Evolutionary conservation across 2,888 invertebrate species (phyloP).

Genomic region (Capitulum mitella): DNA sequence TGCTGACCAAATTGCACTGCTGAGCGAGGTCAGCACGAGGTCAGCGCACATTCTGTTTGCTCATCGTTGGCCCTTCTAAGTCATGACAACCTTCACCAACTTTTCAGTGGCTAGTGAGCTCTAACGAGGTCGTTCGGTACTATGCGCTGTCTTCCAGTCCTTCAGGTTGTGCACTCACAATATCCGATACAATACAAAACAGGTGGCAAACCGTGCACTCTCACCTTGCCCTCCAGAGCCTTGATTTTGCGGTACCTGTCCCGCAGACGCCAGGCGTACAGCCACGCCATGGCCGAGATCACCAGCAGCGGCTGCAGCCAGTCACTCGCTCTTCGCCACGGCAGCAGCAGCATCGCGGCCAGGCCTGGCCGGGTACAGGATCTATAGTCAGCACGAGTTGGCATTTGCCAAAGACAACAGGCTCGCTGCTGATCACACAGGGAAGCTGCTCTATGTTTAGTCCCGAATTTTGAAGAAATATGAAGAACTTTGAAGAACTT

Average conservation of each 20-base stretch:
- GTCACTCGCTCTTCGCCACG: background rate
- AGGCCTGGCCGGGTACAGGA: background rate
- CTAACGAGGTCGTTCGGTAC: background rate
- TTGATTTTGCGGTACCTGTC: background rate
- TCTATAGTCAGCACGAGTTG: too few species aligned
- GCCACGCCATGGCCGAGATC: background rate
- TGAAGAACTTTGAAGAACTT: too few species aligned
- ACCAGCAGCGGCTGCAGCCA: background rate
- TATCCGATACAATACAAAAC: too few species aligned
- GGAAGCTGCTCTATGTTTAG: too few species aligned
- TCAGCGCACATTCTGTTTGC: background rate
- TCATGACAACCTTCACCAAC: background rate
- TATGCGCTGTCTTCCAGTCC: background rate
- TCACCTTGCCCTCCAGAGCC: background rate
- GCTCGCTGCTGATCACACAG: too few species aligned
- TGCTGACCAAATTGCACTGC: too few species aligned
- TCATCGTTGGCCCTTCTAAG: background rate
- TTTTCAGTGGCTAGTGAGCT: background rate
- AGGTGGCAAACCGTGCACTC: background rate
- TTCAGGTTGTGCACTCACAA: too few species aligned
- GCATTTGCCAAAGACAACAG: too few species aligned
- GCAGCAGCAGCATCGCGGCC: background rate
- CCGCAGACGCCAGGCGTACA: background rate
- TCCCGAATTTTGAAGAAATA: too few species aligned
- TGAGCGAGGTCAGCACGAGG: too few species aligned